These are phyloP conservation scores for Tachyglossus aculeatus DNA, from an alignment of 2,797 vertebrate genomes.

Conservation along the genomic window DNA sequence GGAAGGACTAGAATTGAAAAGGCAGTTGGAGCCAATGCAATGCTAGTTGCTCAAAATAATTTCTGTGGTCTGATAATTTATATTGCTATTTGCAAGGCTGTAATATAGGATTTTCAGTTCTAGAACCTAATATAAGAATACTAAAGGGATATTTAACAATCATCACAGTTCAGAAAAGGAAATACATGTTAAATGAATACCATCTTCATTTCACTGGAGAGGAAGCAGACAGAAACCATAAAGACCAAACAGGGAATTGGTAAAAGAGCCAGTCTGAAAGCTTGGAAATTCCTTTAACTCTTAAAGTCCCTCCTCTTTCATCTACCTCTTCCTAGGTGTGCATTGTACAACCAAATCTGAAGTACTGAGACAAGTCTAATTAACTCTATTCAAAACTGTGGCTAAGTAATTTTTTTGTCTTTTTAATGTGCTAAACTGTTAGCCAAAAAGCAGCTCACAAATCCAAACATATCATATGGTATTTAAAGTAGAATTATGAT, in stretches of 20 bases:
- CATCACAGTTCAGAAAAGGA: no score
- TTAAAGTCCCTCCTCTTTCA: background rate
- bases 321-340: background rate
- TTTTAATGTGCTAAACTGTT: background rate
- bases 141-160: no score
- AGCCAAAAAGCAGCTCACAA: background rate
- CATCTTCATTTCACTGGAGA: background rate
- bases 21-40: no score
- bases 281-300: background rate
- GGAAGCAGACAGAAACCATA: background rate
- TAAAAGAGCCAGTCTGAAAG: background rate
- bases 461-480: background rate
- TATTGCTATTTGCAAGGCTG: no score
- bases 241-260: background rate
- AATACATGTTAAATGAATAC: no score
- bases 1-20: no score
- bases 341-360: background rate
- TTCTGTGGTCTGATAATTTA: no score
- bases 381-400: background rate
- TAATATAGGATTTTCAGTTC: no score
- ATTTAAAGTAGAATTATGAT: no score
- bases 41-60: no score
- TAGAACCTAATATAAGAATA: no score
- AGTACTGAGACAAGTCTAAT: background rate
- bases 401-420: rapidly evolving